These are phyloP conservation scores for Triops cancriformis DNA, from an alignment of 1,140 invertebrate genomes.

Conservation along the genomic window DNA sequence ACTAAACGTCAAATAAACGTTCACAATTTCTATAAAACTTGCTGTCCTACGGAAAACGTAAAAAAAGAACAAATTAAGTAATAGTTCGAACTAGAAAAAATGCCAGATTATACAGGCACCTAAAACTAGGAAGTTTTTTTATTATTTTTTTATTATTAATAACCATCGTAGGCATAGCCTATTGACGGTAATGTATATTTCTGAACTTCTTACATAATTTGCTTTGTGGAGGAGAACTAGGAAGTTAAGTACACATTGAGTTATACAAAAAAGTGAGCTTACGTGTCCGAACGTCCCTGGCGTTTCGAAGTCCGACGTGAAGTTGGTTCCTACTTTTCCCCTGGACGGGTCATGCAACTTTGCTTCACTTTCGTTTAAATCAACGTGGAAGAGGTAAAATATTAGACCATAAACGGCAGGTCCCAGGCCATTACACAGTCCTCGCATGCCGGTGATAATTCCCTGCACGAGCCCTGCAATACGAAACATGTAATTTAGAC, in stretches of 20 bases:
- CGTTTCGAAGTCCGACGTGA: slow-evolving; percentile 20
- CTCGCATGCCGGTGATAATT: slow-evolving; percentile 93
- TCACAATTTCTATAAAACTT: too few relatives aligned
- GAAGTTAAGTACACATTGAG: background rate
- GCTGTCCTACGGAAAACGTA: background rate
- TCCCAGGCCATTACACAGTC: slow-evolving; percentile 84
- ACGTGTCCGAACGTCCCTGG: background rate
- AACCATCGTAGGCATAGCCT: too few relatives aligned
- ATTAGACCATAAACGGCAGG: slow-evolving; percentile 96
- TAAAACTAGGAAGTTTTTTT: too few relatives aligned
- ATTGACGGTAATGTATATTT: too few relatives aligned
- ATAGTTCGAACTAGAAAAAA: too few relatives aligned
- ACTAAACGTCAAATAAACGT: too few relatives aligned
- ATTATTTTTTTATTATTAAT: too few relatives aligned
- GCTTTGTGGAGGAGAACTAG: too few relatives aligned
- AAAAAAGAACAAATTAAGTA: too few relatives aligned
- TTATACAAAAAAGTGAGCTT: background rate
- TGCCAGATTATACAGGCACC: too few relatives aligned
- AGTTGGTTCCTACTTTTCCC: background rate
- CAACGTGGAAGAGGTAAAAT: slow-evolving; percentile 97
- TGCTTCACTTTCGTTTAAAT: slow-evolving; percentile 67
- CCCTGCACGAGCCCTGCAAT: slow-evolving; percentile 71
- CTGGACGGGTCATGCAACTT: slow-evolving; percentile 8
- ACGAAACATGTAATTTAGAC: background rate
- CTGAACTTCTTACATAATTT: too few relatives aligned